These are phyloP conservation scores for Drosophila sp. DNA, from an alignment of 1,140 invertebrate species.

Conservation along the genomic window DNA sequence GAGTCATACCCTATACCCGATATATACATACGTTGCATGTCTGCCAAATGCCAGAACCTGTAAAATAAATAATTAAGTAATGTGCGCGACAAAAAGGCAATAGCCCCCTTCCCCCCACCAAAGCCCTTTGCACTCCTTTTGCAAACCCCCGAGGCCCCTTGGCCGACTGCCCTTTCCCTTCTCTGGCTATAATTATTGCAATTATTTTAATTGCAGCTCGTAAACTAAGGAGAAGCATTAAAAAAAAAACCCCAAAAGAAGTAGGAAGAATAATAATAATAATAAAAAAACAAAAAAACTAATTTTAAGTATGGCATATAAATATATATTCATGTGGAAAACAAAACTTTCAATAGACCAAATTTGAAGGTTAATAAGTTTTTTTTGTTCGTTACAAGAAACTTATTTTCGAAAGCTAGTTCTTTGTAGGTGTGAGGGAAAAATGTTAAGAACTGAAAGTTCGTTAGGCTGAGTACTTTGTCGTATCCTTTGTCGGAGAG, in stretches of 20 bases:
- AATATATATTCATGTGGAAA: slow-evolving; percentile 12
- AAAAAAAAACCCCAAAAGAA: slow-evolving; percentile 45
- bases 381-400: too few relatives aligned
- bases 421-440: too few relatives aligned
- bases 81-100: slow-evolving; percentile 28
- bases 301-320: slow-evolving; percentile 28
- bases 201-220: slow-evolving; percentile 55
- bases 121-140: slow-evolving; percentile 2
- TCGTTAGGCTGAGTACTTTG: too few relatives aligned
- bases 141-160: too few relatives aligned
- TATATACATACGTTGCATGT: slow-evolving; percentile 32
- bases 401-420: too few relatives aligned
- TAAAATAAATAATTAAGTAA: slow-evolving; percentile 59
- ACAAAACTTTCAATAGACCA: too few relatives aligned
- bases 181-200: slow-evolving; percentile 57
- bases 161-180: slow-evolving; percentile 6
- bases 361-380: too few relatives aligned
- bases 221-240: slow-evolving; percentile 13
- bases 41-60: slow-evolving; percentile 54
- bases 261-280: slow-evolving; percentile 15
- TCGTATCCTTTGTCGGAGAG: too few relatives aligned
- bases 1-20: too few relatives aligned
- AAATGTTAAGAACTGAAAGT: too few relatives aligned
- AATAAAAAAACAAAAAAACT: not conserved
- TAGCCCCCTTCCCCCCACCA: not conserved